phyloP scores from a whole-genome alignment of 2,888 invertebrate genomes.

The Silvanus unidentatus region DNA sequence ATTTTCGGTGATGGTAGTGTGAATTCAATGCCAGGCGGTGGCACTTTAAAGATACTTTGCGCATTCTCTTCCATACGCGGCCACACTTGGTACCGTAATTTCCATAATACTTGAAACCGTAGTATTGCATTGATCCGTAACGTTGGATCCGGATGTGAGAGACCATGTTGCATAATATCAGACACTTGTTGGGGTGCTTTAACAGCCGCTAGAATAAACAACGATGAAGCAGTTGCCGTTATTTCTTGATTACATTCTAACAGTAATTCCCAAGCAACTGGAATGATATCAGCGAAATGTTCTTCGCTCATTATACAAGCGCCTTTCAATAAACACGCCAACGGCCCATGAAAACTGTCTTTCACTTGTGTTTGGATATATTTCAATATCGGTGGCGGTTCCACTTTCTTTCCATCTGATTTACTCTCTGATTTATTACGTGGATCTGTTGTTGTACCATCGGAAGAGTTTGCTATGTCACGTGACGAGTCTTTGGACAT shows the following conservation, averaged over 20 bases:
- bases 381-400: slow-evolving; percentile 66
- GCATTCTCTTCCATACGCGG: slow-evolving; percentile 98
- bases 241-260: slow-evolving; percentile 88
- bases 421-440: background rate
- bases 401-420: slow-evolving; percentile 49
- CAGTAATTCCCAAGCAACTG: slow-evolving; percentile 92
- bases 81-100: slow-evolving; percentile 96
- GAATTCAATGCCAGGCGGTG: slow-evolving; percentile 98
- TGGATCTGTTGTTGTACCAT: slow-evolving; percentile 33
- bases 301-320: slow-evolving; percentile 85
- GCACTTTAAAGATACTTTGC: slow-evolving; percentile 92
- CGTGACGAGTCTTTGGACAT: slow-evolving; percentile 49
- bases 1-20: slow-evolving; percentile 98
- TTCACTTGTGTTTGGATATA: slow-evolving; percentile 77
- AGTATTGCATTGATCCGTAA: slow-evolving; percentile 78
- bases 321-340: slow-evolving; percentile 82
- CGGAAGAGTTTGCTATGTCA: slow-evolving; percentile 50
- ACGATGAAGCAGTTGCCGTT: slow-evolving; percentile 75
- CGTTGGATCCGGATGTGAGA: slow-evolving; percentile 78
- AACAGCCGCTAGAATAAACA: slow-evolving; percentile 90
- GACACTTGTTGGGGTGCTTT: slow-evolving; percentile 85
- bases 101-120: slow-evolving; percentile 93
- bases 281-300: slow-evolving; percentile 78
- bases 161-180: slow-evolving; percentile 80
- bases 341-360: slow-evolving; percentile 82